Conservation (phyloP, 2,888 invertebrate species). For the Itoplectis maculator region DNA sequence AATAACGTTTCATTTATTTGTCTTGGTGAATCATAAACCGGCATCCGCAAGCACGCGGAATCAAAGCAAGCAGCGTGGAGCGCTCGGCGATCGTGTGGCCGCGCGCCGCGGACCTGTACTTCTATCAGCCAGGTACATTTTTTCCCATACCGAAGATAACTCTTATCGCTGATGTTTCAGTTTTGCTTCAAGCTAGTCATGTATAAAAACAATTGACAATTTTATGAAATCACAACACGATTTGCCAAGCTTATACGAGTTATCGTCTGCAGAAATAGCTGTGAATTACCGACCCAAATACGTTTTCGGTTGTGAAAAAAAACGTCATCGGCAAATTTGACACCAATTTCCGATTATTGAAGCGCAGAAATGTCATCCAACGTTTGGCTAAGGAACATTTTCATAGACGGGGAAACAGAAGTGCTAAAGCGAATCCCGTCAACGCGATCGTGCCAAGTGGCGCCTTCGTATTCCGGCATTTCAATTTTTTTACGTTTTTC, state of each 20-base stretch:
- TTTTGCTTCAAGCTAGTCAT: not conserved
- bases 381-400: constrained; percentile 6
- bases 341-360: not conserved
- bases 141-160: not conserved
- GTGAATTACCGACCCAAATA: too few relatives aligned
- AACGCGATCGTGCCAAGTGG: constrained; percentile 66
- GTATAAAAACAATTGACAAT: not conserved
- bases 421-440: constrained; percentile 37
- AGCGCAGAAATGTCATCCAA: not conserved
- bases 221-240: not conserved
- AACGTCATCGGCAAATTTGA: constrained; percentile 4
- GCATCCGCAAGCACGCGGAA: constrained; percentile 82
- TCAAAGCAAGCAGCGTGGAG: constrained; percentile 83
- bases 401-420: constrained; percentile 51
- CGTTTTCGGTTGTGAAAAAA: too few relatives aligned
- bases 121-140: constrained; percentile 82
- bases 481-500: constrained; percentile 51
- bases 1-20: not conserved
- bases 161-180: not conserved
- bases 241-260: not conserved
- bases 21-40: constrained; percentile 39
- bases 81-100: constrained; percentile 83
- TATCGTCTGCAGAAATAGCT: not conserved
- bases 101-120: constrained; percentile 83
- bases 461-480: constrained; percentile 64